Evolutionary conservation across 2,888 invertebrate genomes (phyloP), one percentile per base, ranked within the genome.

Genomic region (Stenotaenia linearis): DNA sequence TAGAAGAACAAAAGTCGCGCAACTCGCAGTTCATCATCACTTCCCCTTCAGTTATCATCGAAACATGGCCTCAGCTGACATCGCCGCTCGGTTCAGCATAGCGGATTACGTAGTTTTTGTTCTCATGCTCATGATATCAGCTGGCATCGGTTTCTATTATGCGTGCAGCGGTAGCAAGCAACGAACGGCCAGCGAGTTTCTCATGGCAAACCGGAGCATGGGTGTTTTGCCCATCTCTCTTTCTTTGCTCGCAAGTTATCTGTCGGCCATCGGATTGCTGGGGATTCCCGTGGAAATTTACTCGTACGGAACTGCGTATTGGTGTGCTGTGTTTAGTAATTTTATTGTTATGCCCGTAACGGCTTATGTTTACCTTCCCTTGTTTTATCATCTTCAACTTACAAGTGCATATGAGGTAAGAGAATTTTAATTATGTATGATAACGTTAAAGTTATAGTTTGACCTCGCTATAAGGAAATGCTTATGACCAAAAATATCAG

Each of bases 231-330:
- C 97, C 0, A 95, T 95, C 88, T 93, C 96, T 0, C 90, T 96
- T 87, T 96, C 95, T 77, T 88, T 97, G 78, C 93, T 94, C 61
- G 95, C 96, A 25, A 94, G 92, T 87, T 96, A 95, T 85, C 91
- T 96, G 84, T 96, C 96, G 30, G 96, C 96, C 50, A 94, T 96
- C 83, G 96, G 96, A 84, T 87, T 96, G 75, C 88, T 96, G 81
- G 96, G 96, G 1, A 95, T 95, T 85, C 95, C 96, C 12, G 92
- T 94, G 0, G 96, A 96, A 88, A 94, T 96, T 93, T 96, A 95
- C 86, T 90, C 90, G 83, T 91, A 93, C 84, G 96, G 96, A 21
- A 79, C 79, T 7, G 92, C 92, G 84, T 95, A 93, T 84, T 80
- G 82, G 79, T 84, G 85, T n/a, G 83, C 83, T 32, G 82, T 83